Percentiles rank a stretch among this genome's conserved stretches.
Evolutionary conservation across 1,140 invertebrate genomes (phyloP).

Genomic region (Philaenus spumarius): DNA sequence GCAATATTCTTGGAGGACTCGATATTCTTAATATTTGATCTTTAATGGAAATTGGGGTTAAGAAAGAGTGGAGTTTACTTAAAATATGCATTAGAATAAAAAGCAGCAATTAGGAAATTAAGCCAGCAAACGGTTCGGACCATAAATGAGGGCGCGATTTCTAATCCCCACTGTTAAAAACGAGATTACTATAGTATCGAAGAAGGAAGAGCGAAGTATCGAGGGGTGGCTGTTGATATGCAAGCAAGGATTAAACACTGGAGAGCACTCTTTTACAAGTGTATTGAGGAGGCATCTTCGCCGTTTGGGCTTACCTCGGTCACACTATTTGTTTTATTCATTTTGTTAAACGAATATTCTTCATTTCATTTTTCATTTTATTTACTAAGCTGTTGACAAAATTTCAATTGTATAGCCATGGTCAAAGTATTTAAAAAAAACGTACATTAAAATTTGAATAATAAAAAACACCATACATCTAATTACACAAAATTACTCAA

Average conservation of each 20-base stretch:
- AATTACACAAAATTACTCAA: too few relatives aligned
- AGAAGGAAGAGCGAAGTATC: neutral
- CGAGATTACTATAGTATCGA: conserved; percentile 8
- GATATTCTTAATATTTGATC: conserved; percentile 13
- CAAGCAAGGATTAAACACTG: neutral
- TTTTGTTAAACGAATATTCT: too few relatives aligned
- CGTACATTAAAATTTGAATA: too few relatives aligned
- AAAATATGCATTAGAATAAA: conserved; percentile 17
- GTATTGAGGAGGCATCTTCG: too few relatives aligned
- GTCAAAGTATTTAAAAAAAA: too few relatives aligned
- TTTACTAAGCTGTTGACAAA: too few relatives aligned
- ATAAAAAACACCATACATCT: too few relatives aligned
- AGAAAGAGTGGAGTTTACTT: conserved; percentile 10
- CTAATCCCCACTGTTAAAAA: conserved; percentile 13
- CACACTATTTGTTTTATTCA: too few relatives aligned
- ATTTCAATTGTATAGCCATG: too few relatives aligned
- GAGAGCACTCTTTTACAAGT: too few relatives aligned
- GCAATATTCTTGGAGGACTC: neutral
- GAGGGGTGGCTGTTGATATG: conserved; percentile 4
- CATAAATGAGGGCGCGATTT: conserved; percentile 9
- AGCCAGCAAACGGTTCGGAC: conserved; percentile 6
- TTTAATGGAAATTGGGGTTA: conserved; percentile 13
- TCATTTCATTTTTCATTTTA: too few relatives aligned
- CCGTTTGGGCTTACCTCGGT: too few relatives aligned
- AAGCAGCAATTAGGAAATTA: conserved; percentile 12